Base-by-base conservation (phyloP, 2,113 vertebrate species). In the Daphoenositta chrysoptera region DNA sequence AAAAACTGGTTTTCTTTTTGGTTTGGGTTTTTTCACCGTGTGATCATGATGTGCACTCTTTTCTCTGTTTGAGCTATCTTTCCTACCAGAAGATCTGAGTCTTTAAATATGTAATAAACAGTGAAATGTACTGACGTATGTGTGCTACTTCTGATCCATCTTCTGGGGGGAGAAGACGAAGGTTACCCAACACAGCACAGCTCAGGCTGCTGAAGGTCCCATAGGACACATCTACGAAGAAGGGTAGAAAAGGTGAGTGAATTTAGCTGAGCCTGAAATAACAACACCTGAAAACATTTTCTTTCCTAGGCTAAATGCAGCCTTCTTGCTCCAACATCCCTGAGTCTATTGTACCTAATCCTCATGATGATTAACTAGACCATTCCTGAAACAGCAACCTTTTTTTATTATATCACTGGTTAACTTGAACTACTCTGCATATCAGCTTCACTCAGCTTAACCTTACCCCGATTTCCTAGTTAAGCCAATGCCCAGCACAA, bases 181-280 rank as follows among this genome's bases (percentile, higher is more conserved):
- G 4, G 2, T 79, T 47, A 51, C 22, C 20, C 39, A 48, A 24
- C 27, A 80, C n/a, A 51, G 44, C 4, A 1, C n/a, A 76, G 42
- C 45, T 88, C 71, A 86, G 33, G 33, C 35, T 95, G 64, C 6
- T 4, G 24, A 23, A 65, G 61, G 65, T 78, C 56, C 51, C 51
- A 23, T 8, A 81, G 48, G 71, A 50, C 28, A 54, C 3, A 0
- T 56, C 51, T 61, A 37, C 0, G 0, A 71, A 66, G 54, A 40
- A 54, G 51, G 30, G 58, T 73, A 69, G 35, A 77, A 73, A 93
- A 94, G 71, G 80, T 92, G 92, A 94, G 63, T 64, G 40, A 86
- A 76, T 77, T 86, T 81, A 92, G 63, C 24, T 83, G 63, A 83
- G 33, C 27, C 35, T 91, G 60, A 90, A 86, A 80, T 77, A 83